Evolutionary conservation across 2,888 invertebrate genomes (phyloP), one percentile per base, ranked within the genome.

Genomic region (Nemotelus pantherinus): DNA sequence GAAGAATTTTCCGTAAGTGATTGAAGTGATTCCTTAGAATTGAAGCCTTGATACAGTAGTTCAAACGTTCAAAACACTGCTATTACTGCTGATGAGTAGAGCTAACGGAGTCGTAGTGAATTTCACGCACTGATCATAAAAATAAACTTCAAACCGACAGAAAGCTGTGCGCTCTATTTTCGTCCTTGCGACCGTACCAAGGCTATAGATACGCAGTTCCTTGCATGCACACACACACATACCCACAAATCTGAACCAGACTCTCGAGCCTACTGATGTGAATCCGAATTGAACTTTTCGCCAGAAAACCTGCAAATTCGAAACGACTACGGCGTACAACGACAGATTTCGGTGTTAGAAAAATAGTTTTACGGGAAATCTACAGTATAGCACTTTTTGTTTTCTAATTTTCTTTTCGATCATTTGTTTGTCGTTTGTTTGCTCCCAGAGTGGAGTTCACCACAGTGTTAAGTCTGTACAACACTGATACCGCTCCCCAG

Each of bases 211-310:
- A 48, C 50, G 67, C 48, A 70, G 55, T 39, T 44, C 53, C 43
- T 44, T 45, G 6, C 25, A 67, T 39, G 47, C 43, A 55, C 70
- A 55, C 70, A 53, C 70, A 55, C 53, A 55, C 70, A 55, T 55
- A 55, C 70, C 70, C 70, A 55, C 53, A 55, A 53, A 43, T 41
- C 10, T 53, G 55, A n/a, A 53, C 50, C 53, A 70, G 53, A 55
- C 70, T 55, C 5, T 7, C 10, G 10, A 39, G 9, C 41, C 43
- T 48, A 10, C 7, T 41, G 25, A 70, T 55, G 55, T 53, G 55
- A 44, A 53, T 55, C 43, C 43, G 70, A 70, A 70, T 53, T 70
- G 55, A 70, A 55, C n/a, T 70, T 70, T 70, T 70, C 70, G 4
- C 3, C 39, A 55, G 10, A 47, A 68, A 70, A 70, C 53, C 55